Percentiles rank a stretch among this genome's conserved stretches.
Conservation (phyloP, 2,797 vertebrate species). For the Thamnophis elegans region DNA sequence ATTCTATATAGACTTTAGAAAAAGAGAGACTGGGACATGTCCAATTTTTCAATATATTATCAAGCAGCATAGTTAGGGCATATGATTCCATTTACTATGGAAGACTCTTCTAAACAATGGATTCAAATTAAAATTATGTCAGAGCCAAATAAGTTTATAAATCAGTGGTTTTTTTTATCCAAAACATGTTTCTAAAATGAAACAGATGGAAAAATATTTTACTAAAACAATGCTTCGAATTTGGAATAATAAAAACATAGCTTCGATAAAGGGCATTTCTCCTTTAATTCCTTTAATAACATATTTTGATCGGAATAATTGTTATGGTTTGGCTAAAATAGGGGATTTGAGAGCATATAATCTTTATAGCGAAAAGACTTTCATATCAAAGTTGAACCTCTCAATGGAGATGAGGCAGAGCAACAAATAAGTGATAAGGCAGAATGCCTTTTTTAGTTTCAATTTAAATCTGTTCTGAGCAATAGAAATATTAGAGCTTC, state of each 20-base stretch:
- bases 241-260: not conserved
- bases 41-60: not conserved
- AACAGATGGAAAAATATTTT: not conserved
- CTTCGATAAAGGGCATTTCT: not conserved
- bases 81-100: not conserved
- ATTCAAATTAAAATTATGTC: not conserved
- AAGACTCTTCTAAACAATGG: not conserved
- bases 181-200: not conserved
- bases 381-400: not conserved
- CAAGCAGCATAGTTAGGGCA: not conserved
- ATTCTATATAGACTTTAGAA: not conserved
- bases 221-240: not conserved
- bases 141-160: not conserved
- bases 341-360: not conserved
- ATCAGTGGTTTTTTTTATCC: not conserved
- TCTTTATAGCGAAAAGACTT: not conserved
- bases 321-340: not conserved
- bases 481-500: not conserved
- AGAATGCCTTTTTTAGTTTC: not conserved
- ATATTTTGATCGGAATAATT: not conserved
- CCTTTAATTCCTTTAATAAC: not conserved
- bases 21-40: not conserved
- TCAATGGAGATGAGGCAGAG: not conserved
- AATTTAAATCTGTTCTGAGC: not conserved
- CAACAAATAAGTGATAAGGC: not conserved